phyloP scores from a whole-genome alignment of 2,113 vertebrate species.

The Synchiropus splendidus region DNA sequence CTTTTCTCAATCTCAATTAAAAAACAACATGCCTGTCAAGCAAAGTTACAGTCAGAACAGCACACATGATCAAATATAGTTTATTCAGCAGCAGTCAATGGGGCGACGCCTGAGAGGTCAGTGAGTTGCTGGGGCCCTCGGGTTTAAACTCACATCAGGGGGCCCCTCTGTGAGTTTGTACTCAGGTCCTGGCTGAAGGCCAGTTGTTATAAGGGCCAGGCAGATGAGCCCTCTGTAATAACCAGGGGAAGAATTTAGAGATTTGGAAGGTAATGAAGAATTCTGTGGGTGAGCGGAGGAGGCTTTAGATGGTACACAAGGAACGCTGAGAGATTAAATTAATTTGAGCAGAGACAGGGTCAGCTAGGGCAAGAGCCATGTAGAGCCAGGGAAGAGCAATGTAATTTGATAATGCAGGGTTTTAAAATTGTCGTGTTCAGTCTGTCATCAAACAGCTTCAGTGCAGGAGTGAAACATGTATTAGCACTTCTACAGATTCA shows the following conservation, averaged over 20 bases:
- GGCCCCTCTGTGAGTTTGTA: slow-evolving; percentile 33
- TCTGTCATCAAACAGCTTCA: too few species aligned
- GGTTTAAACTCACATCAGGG: slow-evolving; percentile 25
- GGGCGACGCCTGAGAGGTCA: slow-evolving; percentile 12
- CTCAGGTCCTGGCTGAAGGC: slow-evolving; percentile 35
- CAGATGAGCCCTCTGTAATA: slow-evolving; percentile 17
- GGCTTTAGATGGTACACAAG: slow-evolving; percentile 4
- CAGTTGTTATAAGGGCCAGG: slow-evolving; percentile 40
- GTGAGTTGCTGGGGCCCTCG: slow-evolving; percentile 23
- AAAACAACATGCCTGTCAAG: too few species aligned
- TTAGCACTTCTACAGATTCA: too few species aligned
- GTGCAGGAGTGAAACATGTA: too few species aligned
- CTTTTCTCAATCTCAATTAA: too few species aligned
- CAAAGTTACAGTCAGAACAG: too few species aligned
- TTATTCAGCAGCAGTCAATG: background rate
- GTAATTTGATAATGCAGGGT: too few species aligned
- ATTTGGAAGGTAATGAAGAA: slow-evolving; percentile 18
- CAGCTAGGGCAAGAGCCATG: too few species aligned
- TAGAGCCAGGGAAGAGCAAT: too few species aligned
- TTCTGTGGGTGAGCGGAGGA: slow-evolving; percentile 1
- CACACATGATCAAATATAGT: too few species aligned
- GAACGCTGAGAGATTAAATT: too few species aligned
- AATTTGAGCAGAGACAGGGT: background rate
- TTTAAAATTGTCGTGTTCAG: too few species aligned
- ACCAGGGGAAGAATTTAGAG: slow-evolving; percentile 11